Conservation (phyloP, 2,888 invertebrate species). For the Spilosoma lubricipeda region DNA sequence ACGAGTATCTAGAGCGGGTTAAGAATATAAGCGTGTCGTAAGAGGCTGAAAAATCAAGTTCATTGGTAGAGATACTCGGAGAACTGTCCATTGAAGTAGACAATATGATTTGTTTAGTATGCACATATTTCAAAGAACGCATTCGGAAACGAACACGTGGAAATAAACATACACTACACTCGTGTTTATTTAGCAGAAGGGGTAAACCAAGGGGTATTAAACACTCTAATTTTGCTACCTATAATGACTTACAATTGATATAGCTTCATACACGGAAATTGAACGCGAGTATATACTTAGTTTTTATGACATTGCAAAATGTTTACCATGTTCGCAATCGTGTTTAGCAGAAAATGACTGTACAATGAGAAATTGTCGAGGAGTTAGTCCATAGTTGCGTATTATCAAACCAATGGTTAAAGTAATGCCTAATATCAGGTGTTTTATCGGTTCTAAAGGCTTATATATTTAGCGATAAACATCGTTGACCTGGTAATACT, state of each 20-base stretch:
- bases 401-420: not conserved
- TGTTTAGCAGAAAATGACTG: not conserved
- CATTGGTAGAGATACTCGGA: too few relatives aligned
- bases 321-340: not conserved
- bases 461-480: not conserved
- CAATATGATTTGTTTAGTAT: too few relatives aligned
- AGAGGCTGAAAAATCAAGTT: too few relatives aligned
- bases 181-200: too few relatives aligned
- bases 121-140: too few relatives aligned
- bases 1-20: too few relatives aligned
- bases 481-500: not conserved
- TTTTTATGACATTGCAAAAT: not conserved
- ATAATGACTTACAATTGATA: not conserved
- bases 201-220: not conserved
- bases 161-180: too few relatives aligned
- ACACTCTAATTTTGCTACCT: not conserved
- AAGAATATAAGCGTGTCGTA: too few relatives aligned
- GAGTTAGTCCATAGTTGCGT: not conserved
- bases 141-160: too few relatives aligned
- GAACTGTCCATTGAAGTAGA: too few relatives aligned
- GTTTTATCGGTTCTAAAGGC: not conserved
- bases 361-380: not conserved
- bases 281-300: not conserved
- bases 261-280: not conserved
- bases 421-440: not conserved